These are phyloP conservation scores for Cygnus atratus DNA, from an alignment of 2,113 vertebrate genomes.

Conservation along the genomic window DNA sequence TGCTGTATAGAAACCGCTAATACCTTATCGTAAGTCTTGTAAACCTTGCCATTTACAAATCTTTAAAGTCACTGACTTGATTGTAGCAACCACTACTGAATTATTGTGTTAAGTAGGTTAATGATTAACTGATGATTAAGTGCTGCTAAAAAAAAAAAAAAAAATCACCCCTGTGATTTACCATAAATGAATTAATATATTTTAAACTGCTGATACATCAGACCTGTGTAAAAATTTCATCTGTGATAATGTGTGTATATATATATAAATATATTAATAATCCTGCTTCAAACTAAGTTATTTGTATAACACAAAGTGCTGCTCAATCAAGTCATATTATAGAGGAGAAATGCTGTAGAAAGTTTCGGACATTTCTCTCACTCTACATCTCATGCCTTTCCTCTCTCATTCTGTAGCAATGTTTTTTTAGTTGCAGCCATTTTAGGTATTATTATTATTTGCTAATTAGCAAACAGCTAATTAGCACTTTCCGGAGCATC, in stretches of 20 bases:
- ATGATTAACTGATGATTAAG: too few species aligned
- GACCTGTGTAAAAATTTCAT: too few species aligned
- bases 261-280: not conserved
- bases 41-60: too few species aligned
- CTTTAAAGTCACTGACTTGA: too few species aligned
- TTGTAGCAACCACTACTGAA: too few species aligned
- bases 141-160: too few species aligned
- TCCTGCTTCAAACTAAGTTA: not conserved
- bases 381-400: not conserved
- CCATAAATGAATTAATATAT: too few species aligned
- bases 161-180: too few species aligned
- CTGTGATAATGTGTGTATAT: not conserved
- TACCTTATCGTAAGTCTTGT: too few species aligned
- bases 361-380: not conserved
- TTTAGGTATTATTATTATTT: not conserved
- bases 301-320: not conserved
- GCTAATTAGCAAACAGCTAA: not conserved
- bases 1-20: too few species aligned
- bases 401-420: not conserved
- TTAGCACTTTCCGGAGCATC: not conserved
- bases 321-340: not conserved
- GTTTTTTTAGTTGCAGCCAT: not conserved
- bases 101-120: too few species aligned
- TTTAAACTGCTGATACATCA: too few species aligned
- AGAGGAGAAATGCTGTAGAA: not conserved